Evolutionary conservation across 2,797 vertebrate genomes (phyloP), one percentile per base, ranked within the genome.

Genomic region (Eremophila alpestris): DNA sequence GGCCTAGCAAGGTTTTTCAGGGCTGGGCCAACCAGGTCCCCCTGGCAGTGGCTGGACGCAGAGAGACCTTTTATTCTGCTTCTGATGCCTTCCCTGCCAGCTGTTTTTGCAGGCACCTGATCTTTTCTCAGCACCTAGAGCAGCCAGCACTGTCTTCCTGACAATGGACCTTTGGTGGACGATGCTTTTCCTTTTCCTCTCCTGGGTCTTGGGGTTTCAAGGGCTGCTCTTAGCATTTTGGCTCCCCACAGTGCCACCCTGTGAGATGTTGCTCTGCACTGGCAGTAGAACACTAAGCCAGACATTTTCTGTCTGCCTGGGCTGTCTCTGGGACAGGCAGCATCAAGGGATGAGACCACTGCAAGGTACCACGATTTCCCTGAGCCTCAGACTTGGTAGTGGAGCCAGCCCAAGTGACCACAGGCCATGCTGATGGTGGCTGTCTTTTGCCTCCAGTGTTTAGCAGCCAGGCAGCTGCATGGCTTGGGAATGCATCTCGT

Each of bases 21-120:
- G 14, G 9, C 20, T 83, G 34, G 29, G 21, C 34, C 70, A 81
- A n/a, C 5, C 0, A 1, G 3, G 4, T 73, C 4, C 10, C 29
- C 5, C 1, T 43, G 19, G 40, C 30, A 59, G 40, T 10, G 5
- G 21, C 27, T 11, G 15, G 40, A 65, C 13, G 3, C 18, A 38
- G 41, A 49, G 23, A 62, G 23, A 34, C 5, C 27, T 45, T 75
- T 70, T 24, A 5, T 38, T 40, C 38, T 81, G 34, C 48, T 11
- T 46, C 46, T 83, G n/a, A 22, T 6, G 3, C n/a, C 52, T 38
- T 85, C 43, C 5, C 40, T 73, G 29, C 17, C 54, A 27, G 8
- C 7, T 11, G 13, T 32, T 89, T 87, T 58, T 49, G 6, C 58
- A 32, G 0, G 3, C 4, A 11, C 24, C 23, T 62, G 18, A 23